Conservation (phyloP, 1,140 invertebrate species). For the Euglossa dilemma region DNA sequence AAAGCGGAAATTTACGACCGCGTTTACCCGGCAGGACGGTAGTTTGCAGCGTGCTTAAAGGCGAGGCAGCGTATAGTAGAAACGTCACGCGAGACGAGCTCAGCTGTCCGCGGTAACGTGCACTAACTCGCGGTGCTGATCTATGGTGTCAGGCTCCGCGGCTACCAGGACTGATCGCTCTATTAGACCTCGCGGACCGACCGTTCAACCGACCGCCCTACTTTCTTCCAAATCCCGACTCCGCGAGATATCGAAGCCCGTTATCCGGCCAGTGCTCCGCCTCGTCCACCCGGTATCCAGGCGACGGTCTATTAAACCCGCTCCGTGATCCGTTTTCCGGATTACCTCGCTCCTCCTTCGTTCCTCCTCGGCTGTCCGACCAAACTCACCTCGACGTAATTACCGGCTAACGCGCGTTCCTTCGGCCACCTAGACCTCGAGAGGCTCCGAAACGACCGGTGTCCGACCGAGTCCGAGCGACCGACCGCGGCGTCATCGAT, state of each 20-base stretch:
- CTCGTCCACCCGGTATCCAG: background rate
- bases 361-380: no score
- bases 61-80: conserved; percentile 28
- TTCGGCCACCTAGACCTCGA: no score
- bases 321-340: background rate
- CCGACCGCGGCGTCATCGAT: background rate
- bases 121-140: conserved; percentile 58
- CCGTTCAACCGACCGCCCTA: conserved; percentile 61
- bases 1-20: conserved; percentile 31
- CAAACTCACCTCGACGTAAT: no score
- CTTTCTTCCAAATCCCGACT: conserved; percentile 41
- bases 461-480: background rate
- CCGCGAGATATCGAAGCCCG: background rate
- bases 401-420: no score
- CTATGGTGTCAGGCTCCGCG: conserved; percentile 55
- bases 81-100: conserved; percentile 61
- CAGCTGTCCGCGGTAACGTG: conserved; percentile 56
- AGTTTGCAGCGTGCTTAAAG: conserved; percentile 31
- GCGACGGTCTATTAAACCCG: background rate
- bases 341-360: background rate
- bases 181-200: conserved; percentile 54
- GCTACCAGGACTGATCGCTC: conserved; percentile 56
- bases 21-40: conserved; percentile 20
- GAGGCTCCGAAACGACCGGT: no score
- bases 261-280: background rate